Evolutionary conservation across 2,888 invertebrate genomes (phyloP), one percentile per base, ranked within the genome.

Genomic region (Ischnus inquisitorius): DNA sequence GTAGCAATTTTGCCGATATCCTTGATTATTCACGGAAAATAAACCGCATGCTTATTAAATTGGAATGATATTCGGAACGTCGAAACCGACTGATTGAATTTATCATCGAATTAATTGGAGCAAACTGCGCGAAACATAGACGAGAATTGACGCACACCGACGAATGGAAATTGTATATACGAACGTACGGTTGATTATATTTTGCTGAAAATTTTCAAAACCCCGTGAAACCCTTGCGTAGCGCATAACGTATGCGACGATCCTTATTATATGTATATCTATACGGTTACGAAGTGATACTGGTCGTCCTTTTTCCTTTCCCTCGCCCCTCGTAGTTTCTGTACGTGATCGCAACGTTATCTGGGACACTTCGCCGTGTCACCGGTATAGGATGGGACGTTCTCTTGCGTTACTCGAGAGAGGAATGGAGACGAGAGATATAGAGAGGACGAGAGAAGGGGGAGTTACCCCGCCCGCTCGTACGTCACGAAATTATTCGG

Each of bases 401-500:
- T 14, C 48, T 48, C 48, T n/a, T 16, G 48, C 48, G 48, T 22
- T 22, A 8, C 54, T 19, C 10, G 54, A 22, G 54, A 54, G 22
- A 54, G 54, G 19, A 19, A 8, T 54, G 54, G 54, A 19, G 16
- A 57, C 16, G 67, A 62, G 34, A 39, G 51, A 10, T 25, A 25
- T 41, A 65, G 67, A 72, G 76, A 82, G 54, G 51, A 57, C 65
- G 6, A 34, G 34, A 34, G 34, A 34, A 34, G 0, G 34, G 5
- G 34, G 34, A 8, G 6, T n/a, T n/a, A n/a, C 34, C 34, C 79
- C 79, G 72, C 79, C 81, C 87, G 86, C 88, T 87, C 89, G 85
- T 89, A 87, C 86, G 86, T 89, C 87, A 88, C 87, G 87, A 88
- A 91, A 92, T 92, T 91, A 91, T 90, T 91, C 88, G 87, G 82